Conservation (phyloP, 2,888 invertebrate genomes). For the Frankliniella intonsa region DNA sequence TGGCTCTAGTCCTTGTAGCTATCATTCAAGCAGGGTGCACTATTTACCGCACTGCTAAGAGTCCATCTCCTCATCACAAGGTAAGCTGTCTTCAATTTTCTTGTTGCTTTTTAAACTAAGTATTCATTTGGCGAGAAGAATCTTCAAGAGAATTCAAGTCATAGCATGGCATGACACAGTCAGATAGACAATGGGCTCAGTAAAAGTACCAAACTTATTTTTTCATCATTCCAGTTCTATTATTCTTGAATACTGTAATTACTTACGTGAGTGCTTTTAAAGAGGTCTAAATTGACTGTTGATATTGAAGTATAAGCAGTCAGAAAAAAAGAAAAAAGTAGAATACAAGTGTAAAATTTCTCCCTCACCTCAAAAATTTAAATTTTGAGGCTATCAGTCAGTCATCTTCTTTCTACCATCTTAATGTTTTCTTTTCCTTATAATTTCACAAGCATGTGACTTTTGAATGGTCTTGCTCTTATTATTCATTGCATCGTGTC, state of each 20-base stretch:
- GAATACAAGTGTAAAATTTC: too few relatives aligned
- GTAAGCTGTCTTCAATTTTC: conserved; percentile 48
- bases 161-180: conserved; percentile 13
- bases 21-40: conserved; percentile 80
- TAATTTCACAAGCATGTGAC: conserved; percentile 30
- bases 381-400: not conserved
- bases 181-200: not conserved
- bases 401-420: not conserved
- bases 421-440: conserved; percentile 32
- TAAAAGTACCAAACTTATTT: not conserved
- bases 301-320: too few relatives aligned
- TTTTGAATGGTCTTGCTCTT: not conserved
- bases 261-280: too few relatives aligned
- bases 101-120: not conserved
- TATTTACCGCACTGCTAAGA: conserved; percentile 62
- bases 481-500: not conserved
- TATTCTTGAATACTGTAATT: too few relatives aligned
- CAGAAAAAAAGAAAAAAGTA: too few relatives aligned
- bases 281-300: too few relatives aligned
- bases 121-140: not conserved
- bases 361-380: too few relatives aligned
- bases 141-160: not conserved
- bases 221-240: not conserved
- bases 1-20: conserved; percentile 71
- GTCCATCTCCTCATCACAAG: conserved; percentile 57